Evolutionary conservation across 2,797 vertebrate genomes (phyloP).

Genomic region (Sebastes wilsoni): DNA sequence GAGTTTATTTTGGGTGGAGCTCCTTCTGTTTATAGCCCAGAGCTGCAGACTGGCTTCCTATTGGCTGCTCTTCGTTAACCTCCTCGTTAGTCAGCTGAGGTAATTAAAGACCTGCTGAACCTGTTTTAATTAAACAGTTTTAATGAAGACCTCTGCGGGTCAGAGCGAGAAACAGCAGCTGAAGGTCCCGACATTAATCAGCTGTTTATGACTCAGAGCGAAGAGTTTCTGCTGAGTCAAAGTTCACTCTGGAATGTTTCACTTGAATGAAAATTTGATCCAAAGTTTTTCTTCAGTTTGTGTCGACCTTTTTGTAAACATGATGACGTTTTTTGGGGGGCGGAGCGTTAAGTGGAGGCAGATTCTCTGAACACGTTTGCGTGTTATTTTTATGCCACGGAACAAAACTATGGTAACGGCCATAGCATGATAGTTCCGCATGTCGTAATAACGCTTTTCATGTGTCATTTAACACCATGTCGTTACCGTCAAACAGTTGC

Average conservation of each 20-base stretch:
- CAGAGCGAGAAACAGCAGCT: background rate
- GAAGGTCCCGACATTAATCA: conserved; percentile 18
- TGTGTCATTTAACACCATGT: no score
- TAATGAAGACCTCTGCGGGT: background rate
- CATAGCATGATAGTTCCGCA: no score
- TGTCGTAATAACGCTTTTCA: no score
- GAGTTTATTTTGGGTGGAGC: background rate
- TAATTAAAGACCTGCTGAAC: conserved; percentile 52
- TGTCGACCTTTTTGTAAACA: background rate
- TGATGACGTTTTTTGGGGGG: background rate
- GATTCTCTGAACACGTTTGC: no score
- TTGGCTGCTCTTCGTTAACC: conserved; percentile 52
- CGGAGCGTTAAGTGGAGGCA: no score
- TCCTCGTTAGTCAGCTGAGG: conserved; percentile 1
- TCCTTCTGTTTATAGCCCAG: background rate
- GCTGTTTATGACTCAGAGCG: background rate
- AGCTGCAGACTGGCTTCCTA: background rate
- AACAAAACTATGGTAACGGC: no score
- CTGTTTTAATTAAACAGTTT: conserved; percentile 24
- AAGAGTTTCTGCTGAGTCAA: conserved; percentile 7
- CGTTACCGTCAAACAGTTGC: no score
- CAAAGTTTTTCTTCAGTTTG: background rate
- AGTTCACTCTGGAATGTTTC: background rate
- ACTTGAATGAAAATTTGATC: background rate
- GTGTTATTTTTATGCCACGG: no score